phyloP scores from a whole-genome alignment of 2,113 vertebrate species.

The Cynopterus brachyotis region DNA sequence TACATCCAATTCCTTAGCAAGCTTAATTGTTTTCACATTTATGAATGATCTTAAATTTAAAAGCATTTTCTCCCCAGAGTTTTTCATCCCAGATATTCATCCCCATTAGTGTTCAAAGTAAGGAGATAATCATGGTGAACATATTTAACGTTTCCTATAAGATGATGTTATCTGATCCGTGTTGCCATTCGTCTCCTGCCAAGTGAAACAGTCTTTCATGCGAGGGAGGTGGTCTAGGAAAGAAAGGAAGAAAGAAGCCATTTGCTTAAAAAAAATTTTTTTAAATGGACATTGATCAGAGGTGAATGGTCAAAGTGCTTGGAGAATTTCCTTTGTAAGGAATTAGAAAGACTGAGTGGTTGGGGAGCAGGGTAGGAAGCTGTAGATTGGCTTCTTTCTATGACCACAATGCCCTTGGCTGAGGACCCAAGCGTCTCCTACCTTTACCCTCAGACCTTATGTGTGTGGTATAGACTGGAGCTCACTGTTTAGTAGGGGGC shows the following conservation, averaged over 20 bases:
- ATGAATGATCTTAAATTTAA: slow-evolving; percentile 1
- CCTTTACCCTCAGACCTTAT: not conserved
- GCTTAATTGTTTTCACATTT: slow-evolving; percentile 61
- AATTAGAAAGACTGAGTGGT: not conserved
- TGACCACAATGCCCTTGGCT: accelerated
- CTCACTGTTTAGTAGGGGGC: not conserved
- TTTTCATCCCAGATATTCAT: slow-evolving; percentile 30
- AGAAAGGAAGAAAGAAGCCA: not conserved
- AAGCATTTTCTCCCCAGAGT: not conserved
- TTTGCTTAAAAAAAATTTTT: not conserved
- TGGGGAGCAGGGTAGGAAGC: not conserved
- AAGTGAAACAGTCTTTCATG: not conserved
- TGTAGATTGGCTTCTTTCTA: not conserved
- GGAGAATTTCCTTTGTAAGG: not conserved
- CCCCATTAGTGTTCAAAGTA: slow-evolving; percentile 19
- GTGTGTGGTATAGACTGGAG: not conserved
- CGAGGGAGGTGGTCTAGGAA: not conserved
- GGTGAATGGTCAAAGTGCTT: not conserved
- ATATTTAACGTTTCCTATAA: slow-evolving; percentile 10
- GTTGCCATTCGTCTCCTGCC: not conserved
- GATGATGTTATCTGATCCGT: not conserved
- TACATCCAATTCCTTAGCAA: not conserved
- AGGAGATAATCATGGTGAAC: slow-evolving; percentile 1
- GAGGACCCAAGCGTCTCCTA: not conserved
- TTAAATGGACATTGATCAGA: not conserved